Percentiles rank a stretch among this genome's conserved stretches.
These are phyloP conservation scores for Xestia rhomboidea DNA, from an alignment of 2,888 invertebrate species.

Conservation along the genomic window DNA sequence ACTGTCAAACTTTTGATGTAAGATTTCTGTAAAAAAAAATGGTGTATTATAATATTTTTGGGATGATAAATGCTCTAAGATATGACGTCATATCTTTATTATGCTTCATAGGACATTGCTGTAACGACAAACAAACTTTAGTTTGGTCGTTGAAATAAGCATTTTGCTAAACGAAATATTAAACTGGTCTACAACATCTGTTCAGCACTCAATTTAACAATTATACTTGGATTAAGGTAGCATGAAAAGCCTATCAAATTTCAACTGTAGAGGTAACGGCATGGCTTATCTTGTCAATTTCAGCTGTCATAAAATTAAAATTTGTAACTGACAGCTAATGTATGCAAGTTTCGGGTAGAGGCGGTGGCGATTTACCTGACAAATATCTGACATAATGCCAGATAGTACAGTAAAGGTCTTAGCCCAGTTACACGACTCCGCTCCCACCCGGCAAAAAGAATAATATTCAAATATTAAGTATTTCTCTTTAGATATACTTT, in stretches of 20 bases:
- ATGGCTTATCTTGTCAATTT: background rate
- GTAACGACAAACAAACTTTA: background rate
- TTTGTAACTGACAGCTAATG: background rate
- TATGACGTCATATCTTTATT: too few relatives aligned
- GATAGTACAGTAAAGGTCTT: too few relatives aligned
- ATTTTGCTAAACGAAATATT: background rate
- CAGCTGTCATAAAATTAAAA: background rate
- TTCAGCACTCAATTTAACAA: background rate
- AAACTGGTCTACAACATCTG: background rate
- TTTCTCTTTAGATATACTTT: too few relatives aligned
- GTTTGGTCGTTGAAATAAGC: background rate
- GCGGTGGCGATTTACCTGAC: background rate
- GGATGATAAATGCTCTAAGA: conserved; percentile 14
- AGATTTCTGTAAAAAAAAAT: conserved; percentile 9
- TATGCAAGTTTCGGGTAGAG: too few relatives aligned
- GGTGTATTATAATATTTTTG: conserved; percentile 4
- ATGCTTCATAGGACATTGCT: background rate
- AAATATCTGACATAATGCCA: background rate
- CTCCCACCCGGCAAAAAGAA: too few relatives aligned
- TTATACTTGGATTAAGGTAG: background rate
- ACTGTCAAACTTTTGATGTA: conserved; percentile 38
- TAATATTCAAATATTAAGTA: too few relatives aligned
- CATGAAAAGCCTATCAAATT: background rate
- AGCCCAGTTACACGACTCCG: too few relatives aligned
- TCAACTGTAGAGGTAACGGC: background rate